Evolutionary conservation across 2,888 invertebrate genomes (phyloP).

Genomic region (Hyles lineata): DNA sequence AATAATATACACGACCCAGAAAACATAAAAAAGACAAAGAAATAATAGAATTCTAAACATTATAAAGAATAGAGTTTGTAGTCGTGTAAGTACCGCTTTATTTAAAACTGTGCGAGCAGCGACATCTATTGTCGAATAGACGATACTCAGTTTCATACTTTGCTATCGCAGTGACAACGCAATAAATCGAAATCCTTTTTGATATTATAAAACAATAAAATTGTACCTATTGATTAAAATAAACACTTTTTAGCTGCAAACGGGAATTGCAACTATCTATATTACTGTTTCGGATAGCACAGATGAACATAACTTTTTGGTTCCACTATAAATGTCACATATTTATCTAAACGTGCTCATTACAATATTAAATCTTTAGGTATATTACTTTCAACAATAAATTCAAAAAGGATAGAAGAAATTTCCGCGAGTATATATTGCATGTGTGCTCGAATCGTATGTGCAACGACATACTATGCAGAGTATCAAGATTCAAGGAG

Average conservation of each 20-base stretch:
- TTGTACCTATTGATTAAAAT: background rate
- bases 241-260: too few species aligned
- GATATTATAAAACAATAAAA: background rate
- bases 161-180: background rate
- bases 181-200: background rate
- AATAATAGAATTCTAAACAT: background rate
- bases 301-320: too few species aligned
- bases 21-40: background rate
- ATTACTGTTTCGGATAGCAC: too few species aligned
- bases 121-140: constrained; percentile 75
- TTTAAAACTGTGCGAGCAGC: constrained; percentile 44
- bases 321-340: too few species aligned
- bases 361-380: too few species aligned
- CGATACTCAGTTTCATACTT: constrained; percentile 19
- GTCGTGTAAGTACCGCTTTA: background rate
- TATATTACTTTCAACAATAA: too few species aligned
- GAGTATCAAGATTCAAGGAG: background rate
- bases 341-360: too few species aligned
- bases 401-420: too few species aligned
- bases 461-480: background rate
- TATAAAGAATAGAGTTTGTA: background rate
- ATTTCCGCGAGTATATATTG: background rate
- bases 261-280: too few species aligned
- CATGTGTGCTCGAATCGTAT: background rate
- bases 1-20: background rate